phyloP scores from a whole-genome alignment of 2,888 invertebrate genomes.

The Brenthis hecate region DNA sequence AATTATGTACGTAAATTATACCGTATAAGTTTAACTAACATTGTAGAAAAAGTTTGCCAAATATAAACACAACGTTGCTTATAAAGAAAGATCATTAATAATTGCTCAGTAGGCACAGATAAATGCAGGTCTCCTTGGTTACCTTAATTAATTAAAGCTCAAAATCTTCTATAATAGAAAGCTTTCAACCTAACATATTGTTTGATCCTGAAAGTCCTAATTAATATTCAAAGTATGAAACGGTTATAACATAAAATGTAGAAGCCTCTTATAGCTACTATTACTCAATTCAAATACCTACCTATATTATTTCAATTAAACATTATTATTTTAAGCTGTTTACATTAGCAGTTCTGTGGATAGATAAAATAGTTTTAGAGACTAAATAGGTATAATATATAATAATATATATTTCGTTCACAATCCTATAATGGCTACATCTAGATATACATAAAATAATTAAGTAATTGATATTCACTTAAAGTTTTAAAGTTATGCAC shows the following conservation, averaged over 20 bases:
- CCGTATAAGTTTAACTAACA: not conserved
- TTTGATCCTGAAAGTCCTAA: conserved; percentile 3
- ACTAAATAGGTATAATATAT: too few relatives aligned
- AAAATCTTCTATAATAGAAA: conserved; percentile 7
- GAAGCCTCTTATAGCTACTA: not conserved
- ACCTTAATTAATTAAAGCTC: conserved; percentile 14
- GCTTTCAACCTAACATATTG: conserved; percentile 12
- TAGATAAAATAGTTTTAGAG: too few relatives aligned
- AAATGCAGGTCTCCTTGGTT: conserved; percentile 15
- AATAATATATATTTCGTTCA: too few relatives aligned
- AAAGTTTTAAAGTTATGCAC: too few relatives aligned
- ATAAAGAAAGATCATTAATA: not conserved
- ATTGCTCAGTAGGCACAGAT: conserved; percentile 4
- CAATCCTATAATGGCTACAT: too few relatives aligned
- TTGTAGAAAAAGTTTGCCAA: not conserved
- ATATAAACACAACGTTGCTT: conserved; percentile 2
- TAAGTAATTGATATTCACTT: too few relatives aligned
- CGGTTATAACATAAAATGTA: conserved; percentile 1
- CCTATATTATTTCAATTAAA: too few relatives aligned
- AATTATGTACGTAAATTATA: not conserved
- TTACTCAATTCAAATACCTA: too few relatives aligned
- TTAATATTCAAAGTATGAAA: conserved; percentile 10
- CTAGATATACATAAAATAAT: too few relatives aligned
- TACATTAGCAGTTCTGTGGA: too few relatives aligned
- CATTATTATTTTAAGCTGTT: too few relatives aligned